Conservation (phyloP, 2,888 invertebrate species). For the Nebria salina region DNA sequence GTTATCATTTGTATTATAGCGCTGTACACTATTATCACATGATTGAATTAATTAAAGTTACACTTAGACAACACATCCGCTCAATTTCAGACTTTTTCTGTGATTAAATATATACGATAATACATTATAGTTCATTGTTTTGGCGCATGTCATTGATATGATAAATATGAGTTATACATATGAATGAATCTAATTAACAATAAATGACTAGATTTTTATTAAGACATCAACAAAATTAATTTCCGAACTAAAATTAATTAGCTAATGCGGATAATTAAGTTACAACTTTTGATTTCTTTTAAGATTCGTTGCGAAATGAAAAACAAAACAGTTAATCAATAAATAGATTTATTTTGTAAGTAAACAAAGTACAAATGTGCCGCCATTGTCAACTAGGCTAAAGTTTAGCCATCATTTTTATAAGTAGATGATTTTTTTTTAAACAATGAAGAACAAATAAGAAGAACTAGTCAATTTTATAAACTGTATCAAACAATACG, state of each 20-base stretch:
- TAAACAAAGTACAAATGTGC: no score
- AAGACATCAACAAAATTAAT: no score
- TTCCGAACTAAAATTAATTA: no score
- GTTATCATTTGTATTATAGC: not conserved
- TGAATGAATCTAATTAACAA: not conserved
- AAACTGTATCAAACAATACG: not conserved
- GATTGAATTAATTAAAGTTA: not conserved
- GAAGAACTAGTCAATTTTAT: not conserved
- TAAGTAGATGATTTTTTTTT: not conserved
- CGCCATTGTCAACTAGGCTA: no score
- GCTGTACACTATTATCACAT: not conserved
- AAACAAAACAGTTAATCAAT: no score
- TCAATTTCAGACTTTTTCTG: not conserved
- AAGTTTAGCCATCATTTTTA: no score
- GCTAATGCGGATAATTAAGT: no score
- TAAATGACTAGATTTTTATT: no score
- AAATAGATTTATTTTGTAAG: no score
- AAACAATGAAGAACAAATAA: not conserved
- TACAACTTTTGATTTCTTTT: no score
- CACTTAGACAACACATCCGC: slow-evolving; percentile 1
- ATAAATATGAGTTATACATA: not conserved
- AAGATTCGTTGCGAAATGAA: no score
- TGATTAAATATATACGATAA: not conserved
- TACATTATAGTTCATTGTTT: not conserved
- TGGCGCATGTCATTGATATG: not conserved